Evolutionary conservation across 2,113 vertebrate species (phyloP), one percentile per base, ranked within the genome.

Genomic region (Talpa occidentalis): DNA sequence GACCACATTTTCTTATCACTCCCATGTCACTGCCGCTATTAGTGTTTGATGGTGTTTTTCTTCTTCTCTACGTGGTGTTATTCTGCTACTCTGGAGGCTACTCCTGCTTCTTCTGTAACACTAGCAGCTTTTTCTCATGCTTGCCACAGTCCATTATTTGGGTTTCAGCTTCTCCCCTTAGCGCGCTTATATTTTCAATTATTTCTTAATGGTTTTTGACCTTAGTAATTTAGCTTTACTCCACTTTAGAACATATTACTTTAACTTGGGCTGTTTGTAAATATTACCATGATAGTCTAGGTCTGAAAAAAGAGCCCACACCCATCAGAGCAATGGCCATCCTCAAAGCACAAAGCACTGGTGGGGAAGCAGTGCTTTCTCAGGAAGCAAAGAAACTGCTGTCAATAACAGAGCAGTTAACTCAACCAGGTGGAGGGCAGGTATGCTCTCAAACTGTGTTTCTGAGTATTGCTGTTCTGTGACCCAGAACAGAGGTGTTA

Each of bases 121-220:
- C 26, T 42, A 90, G 22, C 44, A 44, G 59, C 40, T 82, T 73
- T 81, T 94, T 77, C 40, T 91, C 47, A 88, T 85, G n/a, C 4
- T 93, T 16, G n/a, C 54, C 22, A 42, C 16, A 30, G 40, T 59
- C 32, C 26, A n/a, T 84, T 59, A 78, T 12, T 73, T 82, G 56
- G 19, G 42, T 86, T 86, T 79, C 49, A 73, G 37, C 16, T 78
- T 93, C 89, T 86, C 14, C 17, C 94, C 12, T 60, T 64, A 59
- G 32, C 49, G 42, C 11, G 76, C 85, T 86, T 89, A 69, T 37
- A 74, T 73, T 89, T 74, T 59, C 81, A 81, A 93, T 84, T 86
- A 70, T 2, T 83, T 91, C 78, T 78, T 81, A 86, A 52, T 91
- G 44, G 30, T 69, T 95, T 93, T 70, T 85, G 62, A 52, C 37